Evolutionary conservation across 2,888 invertebrate genomes (phyloP), one percentile per base, ranked within the genome.

Genomic region (Melitaea athalia): DNA sequence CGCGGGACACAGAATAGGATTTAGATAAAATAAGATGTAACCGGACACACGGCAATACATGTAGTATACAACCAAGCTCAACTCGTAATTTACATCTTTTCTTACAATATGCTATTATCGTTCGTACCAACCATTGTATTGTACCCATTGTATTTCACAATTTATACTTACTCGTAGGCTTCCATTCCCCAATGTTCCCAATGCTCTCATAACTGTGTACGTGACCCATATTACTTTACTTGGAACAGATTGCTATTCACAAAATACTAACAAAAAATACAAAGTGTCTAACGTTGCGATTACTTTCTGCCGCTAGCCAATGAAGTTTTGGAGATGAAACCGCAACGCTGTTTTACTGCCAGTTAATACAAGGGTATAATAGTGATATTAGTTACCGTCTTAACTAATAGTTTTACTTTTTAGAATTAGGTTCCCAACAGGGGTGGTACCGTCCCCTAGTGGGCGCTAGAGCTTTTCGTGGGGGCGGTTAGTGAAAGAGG

Each of bases 1-100:
- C 88, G 84, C 80, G 88, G 87, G 86, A 88, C 89, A 91, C 88
- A 88, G 17, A 57, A 49, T 49, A 33, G 43, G 43, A 47, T 15
- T 64, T 47, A 33, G 57, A 45, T 64, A 43, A 89, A 24, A 65
- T 52, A 65, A 86, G 85, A 85, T 79, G 81, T 82, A 81, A 84
- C 84, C 81, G 83, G 82, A 79, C 83, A 57, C 57, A 57, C 57
- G 57, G 57, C 57, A 42, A 57, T 57, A 57, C 57, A 62, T 55
- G 80, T 80, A 81, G 64, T 64, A 64, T 67, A 62, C 61, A 62
- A 62, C 59, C 64, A 57, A 52, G 55, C 59, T 42, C 42, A 33
- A 66, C 53, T 61, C 61, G 53, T 72, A 53, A 64, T 64, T 72
- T 67, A 67, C 64, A 70, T 70, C 49, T 53, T 43, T 61, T 61